These are phyloP conservation scores for Elegia similella DNA, from an alignment of 2,888 invertebrate genomes.

Conservation along the genomic window DNA sequence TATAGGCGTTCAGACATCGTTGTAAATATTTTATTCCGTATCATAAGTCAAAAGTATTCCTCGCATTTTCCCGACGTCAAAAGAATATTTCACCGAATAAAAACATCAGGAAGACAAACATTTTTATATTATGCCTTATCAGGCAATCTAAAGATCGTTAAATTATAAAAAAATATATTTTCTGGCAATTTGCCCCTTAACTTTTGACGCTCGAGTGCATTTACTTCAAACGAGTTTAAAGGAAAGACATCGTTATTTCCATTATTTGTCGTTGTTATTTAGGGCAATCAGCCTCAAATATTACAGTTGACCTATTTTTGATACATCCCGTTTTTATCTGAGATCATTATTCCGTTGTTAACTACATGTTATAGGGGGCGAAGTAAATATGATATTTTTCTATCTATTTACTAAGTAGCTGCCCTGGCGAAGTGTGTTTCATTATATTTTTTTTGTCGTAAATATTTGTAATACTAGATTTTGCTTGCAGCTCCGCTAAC, in stretches of 20 bases:
- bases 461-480: too few species aligned
- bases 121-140: slow-evolving; percentile 10
- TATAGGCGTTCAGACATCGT: too few species aligned
- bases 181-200: slow-evolving; percentile 50
- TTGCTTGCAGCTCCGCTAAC: too few species aligned
- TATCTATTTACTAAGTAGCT: too few species aligned
- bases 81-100: background rate
- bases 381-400: background rate
- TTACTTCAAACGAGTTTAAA: slow-evolving; percentile 48
- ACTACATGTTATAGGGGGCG: background rate
- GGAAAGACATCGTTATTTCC: slow-evolving; percentile 60
- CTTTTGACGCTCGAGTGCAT: slow-evolving; percentile 46
- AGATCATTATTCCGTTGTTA: slow-evolving; percentile 14
- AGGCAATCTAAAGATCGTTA: slow-evolving; percentile 24
- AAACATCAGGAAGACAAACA: slow-evolving; percentile 2
- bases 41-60: too few species aligned
- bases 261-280: slow-evolving; percentile 56
- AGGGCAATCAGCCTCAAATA: slow-evolving; percentile 46
- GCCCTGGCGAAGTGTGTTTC: too few species aligned
- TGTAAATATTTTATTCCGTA: too few species aligned
- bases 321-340: slow-evolving; percentile 14
- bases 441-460: too few species aligned
- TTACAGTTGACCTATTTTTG: slow-evolving; percentile 49
- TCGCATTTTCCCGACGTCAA: background rate
- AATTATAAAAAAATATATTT: slow-evolving; percentile 40